Evolutionary conservation across 2,888 invertebrate species (phyloP).

Genomic region (Pachymerium ferrugineum): DNA sequence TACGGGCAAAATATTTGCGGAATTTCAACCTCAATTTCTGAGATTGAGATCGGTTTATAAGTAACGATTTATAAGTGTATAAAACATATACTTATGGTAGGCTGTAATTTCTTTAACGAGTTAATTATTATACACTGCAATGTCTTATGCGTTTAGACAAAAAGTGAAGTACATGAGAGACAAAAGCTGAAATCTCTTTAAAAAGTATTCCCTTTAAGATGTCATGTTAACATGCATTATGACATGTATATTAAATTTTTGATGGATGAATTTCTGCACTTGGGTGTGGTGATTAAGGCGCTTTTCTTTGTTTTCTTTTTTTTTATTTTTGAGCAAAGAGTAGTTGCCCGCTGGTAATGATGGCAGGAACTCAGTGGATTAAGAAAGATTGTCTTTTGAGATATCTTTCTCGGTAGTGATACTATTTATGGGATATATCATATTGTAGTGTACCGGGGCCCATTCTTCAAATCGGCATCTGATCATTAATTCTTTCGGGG

Average conservation of each 20-base stretch:
- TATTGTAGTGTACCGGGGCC: not conserved
- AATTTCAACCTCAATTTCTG: too few species aligned
- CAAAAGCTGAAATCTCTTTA: not conserved
- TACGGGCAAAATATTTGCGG: too few species aligned
- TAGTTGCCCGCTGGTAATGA: not conserved
- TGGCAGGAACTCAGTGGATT: not conserved
- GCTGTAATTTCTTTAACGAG: too few species aligned
- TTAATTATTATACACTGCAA: too few species aligned
- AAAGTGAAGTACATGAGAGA: too few species aligned
- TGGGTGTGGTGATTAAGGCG: too few species aligned
- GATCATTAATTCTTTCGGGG: conserved; percentile 3
- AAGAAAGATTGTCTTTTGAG: not conserved
- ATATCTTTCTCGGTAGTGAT: not conserved
- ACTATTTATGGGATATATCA: not conserved
- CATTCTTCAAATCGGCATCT: conserved; percentile 7
- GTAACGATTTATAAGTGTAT: too few species aligned
- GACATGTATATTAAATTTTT: conserved; percentile 4
- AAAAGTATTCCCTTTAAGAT: not conserved
- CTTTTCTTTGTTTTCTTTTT: not conserved
- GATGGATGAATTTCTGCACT: not conserved
- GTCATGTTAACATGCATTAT: too few species aligned
- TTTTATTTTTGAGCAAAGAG: not conserved
- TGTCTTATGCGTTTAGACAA: too few species aligned
- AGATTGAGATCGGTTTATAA: too few species aligned
- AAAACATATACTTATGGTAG: too few species aligned